phyloP scores from a whole-genome alignment of 2,888 invertebrate genomes.

The Euclidia mi region DNA sequence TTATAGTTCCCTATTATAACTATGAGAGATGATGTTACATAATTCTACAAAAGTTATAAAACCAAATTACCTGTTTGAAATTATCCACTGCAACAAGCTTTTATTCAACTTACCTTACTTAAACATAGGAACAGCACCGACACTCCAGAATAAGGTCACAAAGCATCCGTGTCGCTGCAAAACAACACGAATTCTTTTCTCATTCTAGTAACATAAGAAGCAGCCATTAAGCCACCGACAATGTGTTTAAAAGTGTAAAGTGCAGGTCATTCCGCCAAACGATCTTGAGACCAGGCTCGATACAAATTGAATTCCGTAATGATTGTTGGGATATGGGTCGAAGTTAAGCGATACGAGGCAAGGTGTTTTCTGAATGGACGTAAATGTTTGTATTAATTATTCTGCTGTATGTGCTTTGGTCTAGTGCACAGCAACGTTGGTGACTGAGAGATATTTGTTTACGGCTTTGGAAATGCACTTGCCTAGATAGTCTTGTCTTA shows the following conservation, averaged over 20 bases:
- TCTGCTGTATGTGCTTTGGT: too few species aligned
- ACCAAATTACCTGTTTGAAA: too few species aligned
- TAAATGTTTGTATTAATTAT: too few species aligned
- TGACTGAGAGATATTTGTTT: too few species aligned
- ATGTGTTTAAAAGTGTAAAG: slow-evolving; percentile 52
- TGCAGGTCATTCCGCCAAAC: slow-evolving; percentile 47
- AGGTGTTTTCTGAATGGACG: not conserved
- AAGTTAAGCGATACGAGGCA: slow-evolving; percentile 1
- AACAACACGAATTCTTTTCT: slow-evolving; percentile 18
- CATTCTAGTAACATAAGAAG: slow-evolving; percentile 42
- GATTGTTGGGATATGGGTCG: slow-evolving; percentile 24
- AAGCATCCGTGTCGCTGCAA: not conserved
- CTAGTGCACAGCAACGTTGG: too few species aligned
- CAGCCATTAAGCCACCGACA: slow-evolving; percentile 30
- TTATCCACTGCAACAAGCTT: too few species aligned
- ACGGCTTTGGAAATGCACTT: too few species aligned
- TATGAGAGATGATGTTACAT: too few species aligned
- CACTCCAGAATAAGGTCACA: not conserved
- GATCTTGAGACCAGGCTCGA: slow-evolving; percentile 35
- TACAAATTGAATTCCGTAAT: slow-evolving; percentile 58
- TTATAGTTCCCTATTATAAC: too few species aligned
- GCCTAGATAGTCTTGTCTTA: too few species aligned
- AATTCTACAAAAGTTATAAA: too few species aligned
- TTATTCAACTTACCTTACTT: not conserved
- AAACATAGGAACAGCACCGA: too few species aligned